Percentiles rank a stretch among this genome's conserved stretches.
These are phyloP conservation scores for Platyrinchus mystaceus DNA, from an alignment of 2,797 vertebrate genomes.

Conservation along the genomic window DNA sequence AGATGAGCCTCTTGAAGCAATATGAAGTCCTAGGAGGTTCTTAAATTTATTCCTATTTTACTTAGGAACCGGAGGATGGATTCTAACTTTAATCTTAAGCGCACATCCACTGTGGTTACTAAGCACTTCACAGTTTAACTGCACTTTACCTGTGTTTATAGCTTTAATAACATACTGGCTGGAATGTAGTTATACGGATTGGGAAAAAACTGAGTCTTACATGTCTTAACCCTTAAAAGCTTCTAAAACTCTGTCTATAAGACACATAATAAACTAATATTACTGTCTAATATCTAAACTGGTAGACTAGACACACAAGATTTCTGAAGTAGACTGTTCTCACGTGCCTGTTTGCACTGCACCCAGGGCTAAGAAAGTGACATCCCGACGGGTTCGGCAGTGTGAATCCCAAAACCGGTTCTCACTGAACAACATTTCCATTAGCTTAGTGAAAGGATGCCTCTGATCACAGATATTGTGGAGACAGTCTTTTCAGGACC, in stretches of 20 bases:
- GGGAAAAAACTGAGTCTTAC: not conserved
- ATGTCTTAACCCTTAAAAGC: not conserved
- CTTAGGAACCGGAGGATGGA: not conserved
- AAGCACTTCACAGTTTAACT: not conserved
- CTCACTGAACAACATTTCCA: not conserved
- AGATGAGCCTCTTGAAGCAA: not conserved
- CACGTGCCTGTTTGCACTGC: not conserved
- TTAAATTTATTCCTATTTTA: not conserved
- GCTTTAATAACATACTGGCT: not conserved
- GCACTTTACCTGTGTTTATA: not conserved
- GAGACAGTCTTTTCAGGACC: not conserved
- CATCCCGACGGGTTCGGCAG: fast-evolving
- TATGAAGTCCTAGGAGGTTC: not conserved
- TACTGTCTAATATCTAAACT: not conserved
- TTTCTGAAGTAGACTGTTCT: not conserved
- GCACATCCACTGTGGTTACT: not conserved
- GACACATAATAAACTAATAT: not conserved
- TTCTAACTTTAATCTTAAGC: not conserved
- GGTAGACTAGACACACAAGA: not conserved
- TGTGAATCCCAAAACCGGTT: not conserved
- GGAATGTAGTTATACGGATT: not conserved
- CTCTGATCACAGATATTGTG: not conserved
- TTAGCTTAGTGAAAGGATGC: not conserved
- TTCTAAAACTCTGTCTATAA: not conserved
- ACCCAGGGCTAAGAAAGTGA: not conserved